phyloP scores from a whole-genome alignment of 2,113 vertebrate species.

The Antechinus flavipes region DNA sequence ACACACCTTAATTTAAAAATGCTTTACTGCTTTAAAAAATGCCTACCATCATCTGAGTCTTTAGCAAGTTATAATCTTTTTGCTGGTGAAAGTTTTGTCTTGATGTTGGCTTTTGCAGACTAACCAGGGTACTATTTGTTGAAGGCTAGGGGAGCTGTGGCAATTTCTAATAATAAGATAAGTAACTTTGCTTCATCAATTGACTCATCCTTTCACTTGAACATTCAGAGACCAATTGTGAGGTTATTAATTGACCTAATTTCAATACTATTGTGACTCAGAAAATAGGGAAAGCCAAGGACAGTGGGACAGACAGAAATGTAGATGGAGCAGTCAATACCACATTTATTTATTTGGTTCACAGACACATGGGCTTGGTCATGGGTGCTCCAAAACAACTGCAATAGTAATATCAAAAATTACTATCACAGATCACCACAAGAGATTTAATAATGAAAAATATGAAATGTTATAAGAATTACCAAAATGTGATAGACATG shows the following conservation, averaged over 20 bases:
- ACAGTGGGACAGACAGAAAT: not conserved
- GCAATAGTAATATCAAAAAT: not conserved
- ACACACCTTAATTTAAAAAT: not conserved
- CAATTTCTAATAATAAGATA: not conserved
- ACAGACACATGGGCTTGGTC: no score
- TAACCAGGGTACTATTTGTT: not conserved
- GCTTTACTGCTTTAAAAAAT: not conserved
- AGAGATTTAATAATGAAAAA: no score
- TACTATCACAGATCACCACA: no score
- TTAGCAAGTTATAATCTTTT: not conserved
- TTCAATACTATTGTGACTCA: not conserved
- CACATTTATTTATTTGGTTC: no score
- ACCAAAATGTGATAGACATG: no score
- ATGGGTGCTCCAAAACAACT: not conserved
- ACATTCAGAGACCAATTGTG: not conserved
- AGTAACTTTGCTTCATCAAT: not conserved
- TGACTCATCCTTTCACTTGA: not conserved
- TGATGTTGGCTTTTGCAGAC: not conserved
- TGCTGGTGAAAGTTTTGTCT: not conserved
- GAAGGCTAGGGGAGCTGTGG: not conserved
- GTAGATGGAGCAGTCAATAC: no score
- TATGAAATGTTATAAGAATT: no score
- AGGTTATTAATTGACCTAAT: not conserved
- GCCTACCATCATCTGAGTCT: no score
- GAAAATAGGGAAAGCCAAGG: not conserved